These are phyloP conservation scores for Apomyelois bistriatella DNA, from an alignment of 2,888 invertebrate species.

Conservation along the genomic window DNA sequence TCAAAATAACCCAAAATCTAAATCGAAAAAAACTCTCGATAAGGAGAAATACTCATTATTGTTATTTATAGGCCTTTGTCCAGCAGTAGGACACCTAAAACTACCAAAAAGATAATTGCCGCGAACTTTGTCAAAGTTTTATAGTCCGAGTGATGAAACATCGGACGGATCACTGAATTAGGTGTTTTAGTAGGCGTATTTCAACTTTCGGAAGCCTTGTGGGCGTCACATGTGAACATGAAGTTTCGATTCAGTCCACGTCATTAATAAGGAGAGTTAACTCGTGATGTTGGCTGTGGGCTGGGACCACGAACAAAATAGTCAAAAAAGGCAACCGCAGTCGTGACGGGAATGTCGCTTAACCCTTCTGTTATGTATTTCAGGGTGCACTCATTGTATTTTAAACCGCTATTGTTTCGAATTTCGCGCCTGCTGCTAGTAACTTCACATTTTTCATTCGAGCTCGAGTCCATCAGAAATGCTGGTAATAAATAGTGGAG, in stretches of 20 bases:
- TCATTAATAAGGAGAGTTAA: conserved; percentile 65
- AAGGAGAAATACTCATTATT: no score
- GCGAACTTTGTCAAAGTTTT: no score
- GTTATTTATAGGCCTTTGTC: no score
- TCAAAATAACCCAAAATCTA: no score
- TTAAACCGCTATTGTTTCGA: conserved; percentile 75
- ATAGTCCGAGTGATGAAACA: no score
- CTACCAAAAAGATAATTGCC: no score
- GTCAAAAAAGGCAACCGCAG: conserved; percentile 69
- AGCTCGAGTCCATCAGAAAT: conserved; percentile 41
- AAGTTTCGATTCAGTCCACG: conserved; percentile 67
- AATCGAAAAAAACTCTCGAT: no score
- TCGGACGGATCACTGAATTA: neutral
- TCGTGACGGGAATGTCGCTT: conserved; percentile 75
- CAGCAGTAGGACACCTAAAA: no score
- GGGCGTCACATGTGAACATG: conserved; percentile 28
- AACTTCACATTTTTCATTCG: conserved; percentile 28
- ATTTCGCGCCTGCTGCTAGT: conserved; percentile 66
- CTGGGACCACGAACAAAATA: conserved; percentile 56
- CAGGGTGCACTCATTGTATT: conserved; percentile 74
- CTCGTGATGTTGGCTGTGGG: conserved; percentile 44
- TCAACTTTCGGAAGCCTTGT: conserved; percentile 5
- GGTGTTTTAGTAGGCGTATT: conserved; percentile 17
- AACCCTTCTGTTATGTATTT: conserved; percentile 65
- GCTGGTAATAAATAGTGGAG: conserved; percentile 37